A percentile compares a stretch with the other conserved stretches of the same genome.
Evolutionary conservation across 2,113 vertebrate species (phyloP).

Genomic region (Numida meleagris): DNA sequence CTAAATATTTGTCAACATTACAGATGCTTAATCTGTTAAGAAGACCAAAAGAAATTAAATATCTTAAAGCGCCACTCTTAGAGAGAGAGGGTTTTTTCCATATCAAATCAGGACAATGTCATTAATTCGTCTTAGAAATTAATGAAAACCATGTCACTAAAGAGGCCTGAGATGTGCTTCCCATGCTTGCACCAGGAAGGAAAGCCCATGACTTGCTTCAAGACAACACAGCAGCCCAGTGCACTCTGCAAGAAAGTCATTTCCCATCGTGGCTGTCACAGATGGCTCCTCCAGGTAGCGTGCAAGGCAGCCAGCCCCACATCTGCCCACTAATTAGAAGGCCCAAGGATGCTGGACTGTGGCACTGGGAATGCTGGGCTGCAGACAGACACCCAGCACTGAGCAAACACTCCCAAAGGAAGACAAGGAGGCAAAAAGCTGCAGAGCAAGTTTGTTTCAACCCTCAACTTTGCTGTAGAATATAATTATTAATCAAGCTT

Average conservation of each 20-base stretch:
- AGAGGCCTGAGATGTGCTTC: background rate
- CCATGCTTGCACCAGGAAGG: background rate
- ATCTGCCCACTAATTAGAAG: accelerated
- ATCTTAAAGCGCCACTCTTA: background rate
- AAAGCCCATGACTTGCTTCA: too few relatives aligned
- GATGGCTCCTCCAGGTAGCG: accelerated
- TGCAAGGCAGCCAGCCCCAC: accelerated
- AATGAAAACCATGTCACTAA: background rate
- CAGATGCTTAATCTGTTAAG: background rate
- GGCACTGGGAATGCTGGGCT: accelerated
- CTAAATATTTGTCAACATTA: background rate
- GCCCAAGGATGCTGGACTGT: background rate
- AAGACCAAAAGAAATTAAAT: background rate
- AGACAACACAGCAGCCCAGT: background rate
- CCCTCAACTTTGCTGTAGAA: conserved; percentile 45
- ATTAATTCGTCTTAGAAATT: background rate
- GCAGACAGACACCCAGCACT: background rate
- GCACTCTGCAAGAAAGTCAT: background rate
- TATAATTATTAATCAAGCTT: conserved; percentile 51
- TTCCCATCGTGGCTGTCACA: background rate
- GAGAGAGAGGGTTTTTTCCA: too few relatives aligned
- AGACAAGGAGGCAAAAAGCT: background rate
- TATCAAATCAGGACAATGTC: background rate
- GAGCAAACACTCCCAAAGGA: accelerated
- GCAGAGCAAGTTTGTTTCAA: background rate